phyloP scores from a whole-genome alignment of 2,797 vertebrate species.

The Alcedo quadribrachys region DNA sequence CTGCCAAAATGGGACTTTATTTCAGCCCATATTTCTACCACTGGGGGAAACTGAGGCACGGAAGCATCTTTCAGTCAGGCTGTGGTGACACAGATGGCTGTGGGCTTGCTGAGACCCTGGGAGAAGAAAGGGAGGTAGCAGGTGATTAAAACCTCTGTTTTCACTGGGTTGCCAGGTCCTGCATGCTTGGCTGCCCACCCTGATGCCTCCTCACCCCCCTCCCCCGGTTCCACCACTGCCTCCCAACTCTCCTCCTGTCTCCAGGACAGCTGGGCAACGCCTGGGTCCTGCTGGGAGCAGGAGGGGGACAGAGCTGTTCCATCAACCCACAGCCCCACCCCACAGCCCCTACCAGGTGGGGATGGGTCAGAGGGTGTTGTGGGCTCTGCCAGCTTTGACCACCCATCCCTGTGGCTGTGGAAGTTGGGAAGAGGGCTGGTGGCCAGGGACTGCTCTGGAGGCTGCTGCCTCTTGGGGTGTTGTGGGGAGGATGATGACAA shows the following conservation, averaged over 20 bases:
- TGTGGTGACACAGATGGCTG: rapidly evolving
- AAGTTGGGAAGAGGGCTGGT: not conserved
- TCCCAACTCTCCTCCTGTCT: not conserved
- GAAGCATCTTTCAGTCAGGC: not conserved
- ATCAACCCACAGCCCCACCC: rapidly evolving
- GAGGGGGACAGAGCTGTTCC: not conserved
- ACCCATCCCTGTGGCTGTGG: rapidly evolving
- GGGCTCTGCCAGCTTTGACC: not conserved
- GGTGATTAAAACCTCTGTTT: not conserved
- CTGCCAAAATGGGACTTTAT: not conserved
- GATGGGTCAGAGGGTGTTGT: not conserved
- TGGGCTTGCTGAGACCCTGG: not conserved
- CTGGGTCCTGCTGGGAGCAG: not conserved
- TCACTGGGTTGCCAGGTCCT: not conserved
- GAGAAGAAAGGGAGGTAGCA: not conserved
- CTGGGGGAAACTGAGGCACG: not conserved
- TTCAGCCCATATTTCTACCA: not conserved
- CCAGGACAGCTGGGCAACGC: not conserved
- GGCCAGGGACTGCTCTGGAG: not conserved
- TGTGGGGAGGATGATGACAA: not conserved
- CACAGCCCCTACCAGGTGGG: not conserved
- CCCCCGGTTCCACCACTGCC: not conserved
- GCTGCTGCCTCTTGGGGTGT: not conserved
- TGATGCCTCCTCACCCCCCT: rapidly evolving
- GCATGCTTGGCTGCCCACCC: not conserved